Evolutionary conservation across 2,797 vertebrate species (phyloP), one percentile per base, ranked within the genome.

Genomic region (Lemur catta): DNA sequence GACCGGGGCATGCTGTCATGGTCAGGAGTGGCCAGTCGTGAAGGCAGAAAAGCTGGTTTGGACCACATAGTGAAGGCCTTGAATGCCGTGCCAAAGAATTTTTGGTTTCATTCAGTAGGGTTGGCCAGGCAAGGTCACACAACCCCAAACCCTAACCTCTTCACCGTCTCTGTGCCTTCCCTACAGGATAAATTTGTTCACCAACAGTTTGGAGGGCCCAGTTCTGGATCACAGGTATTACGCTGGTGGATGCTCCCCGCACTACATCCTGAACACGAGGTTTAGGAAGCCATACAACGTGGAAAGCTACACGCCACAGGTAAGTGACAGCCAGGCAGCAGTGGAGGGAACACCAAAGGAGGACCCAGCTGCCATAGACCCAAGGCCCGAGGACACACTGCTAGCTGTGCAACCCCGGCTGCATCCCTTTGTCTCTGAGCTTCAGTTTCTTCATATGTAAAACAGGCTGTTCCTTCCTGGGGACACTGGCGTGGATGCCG

Each of bases 221-320:
- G 99, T 99, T 97, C 98, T 99, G 0, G 99, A 99, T 90, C 99
- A 99, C 98, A 98, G 98, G 91, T 99, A 99, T 98, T 99, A 99
- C 0, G 99, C 98, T 3, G 99, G 99, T 1, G 99, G 98, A 79
- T 99, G 99, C 74, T 97, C 99, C 91, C 99, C 99, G 0, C 98
- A 99, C 38, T 99, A 99, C 94, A 99, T 99, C 87, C 94, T 98
- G 80, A 98, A 99, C 63, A 98, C 98, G 0, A 98, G 98, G 71
- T 99, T 99, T 98, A 99, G 99, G 98, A 99, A 99, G 96, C 99
- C 99, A 0, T 98, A 99, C 98, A 99, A 99, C 30, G 91, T 99
- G 9, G 99, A 99, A 46, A 98, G 98, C 95, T 99, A 99, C 84
- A 98, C n/a, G 0, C 93, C 98, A 43, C 98, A 99, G 98, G 99